Base-by-base conservation (phyloP, 2,797 vertebrate genomes). In the Poeciliopsis gracilis region DNA sequence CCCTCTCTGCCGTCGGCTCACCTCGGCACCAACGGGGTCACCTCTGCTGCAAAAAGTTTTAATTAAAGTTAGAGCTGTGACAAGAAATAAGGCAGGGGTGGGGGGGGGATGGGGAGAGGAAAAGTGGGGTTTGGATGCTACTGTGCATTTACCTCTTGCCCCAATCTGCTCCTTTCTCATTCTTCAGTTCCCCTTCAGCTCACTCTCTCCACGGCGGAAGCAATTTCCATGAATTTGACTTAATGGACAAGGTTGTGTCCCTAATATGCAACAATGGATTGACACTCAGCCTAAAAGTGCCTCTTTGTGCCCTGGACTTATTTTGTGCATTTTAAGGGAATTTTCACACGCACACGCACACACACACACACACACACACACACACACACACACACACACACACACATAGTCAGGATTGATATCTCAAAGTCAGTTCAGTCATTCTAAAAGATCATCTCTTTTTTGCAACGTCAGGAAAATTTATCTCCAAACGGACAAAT, bases 31-130 rank as follows among this genome's bases (percentile, higher is more conserved):
- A 75, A 81, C 59, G 83, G 92, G 92, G 93, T 95, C 94, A 95
- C 90, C 90, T 91, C 89, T 85, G 90, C 91, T 74, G 82, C 84
- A 87, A 80, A 94, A 95, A 94, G 89, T 94, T 96, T 96, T 95
- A 95, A 96, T 96, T 95, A 95, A 95, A 95, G 86, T 93, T 96
- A 94, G 91, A 96, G 92, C 94, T 89, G 51, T 51, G 77, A 89
- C 77, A 77, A 87, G 85, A 78, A 63, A 23, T 76, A 46, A 51
- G 20, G 23, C 0, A 75, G 61, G n/a, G 75, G 72, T 61, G 75
- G 51, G 75, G 66, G 30, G 75, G 72, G 66, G 75, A 55, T 4
- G 12, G 88, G 86, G 77, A 78, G 85, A 75, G 86, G 20, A 23
- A 9, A 23, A 51, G 49, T 1, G 49, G 49, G 49, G 20, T 23